Evolutionary conservation across 2,888 invertebrate species (phyloP).

Genomic region (Rotaria socialis): DNA sequence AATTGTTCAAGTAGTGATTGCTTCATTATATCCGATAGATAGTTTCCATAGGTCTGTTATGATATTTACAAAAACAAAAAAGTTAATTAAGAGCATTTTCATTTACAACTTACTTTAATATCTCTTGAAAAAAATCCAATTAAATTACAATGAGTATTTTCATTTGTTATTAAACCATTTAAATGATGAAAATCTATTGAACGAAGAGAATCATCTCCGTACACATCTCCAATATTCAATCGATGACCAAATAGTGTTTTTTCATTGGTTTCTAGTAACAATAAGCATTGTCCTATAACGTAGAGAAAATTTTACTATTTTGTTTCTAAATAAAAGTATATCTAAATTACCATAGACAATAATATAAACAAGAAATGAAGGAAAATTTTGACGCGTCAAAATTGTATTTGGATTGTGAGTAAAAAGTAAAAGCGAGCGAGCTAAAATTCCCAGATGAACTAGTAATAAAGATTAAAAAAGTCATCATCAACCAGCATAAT

Average conservation of each 20-base stretch:
- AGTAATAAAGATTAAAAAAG: background rate
- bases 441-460: background rate
- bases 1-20: background rate
- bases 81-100: background rate
- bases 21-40: conserved; percentile 15
- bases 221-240: conserved; percentile 15
- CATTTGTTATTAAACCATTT: conserved; percentile 22
- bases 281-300: background rate
- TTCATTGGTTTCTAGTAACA: background rate
- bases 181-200: background rate
- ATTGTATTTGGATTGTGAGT: background rate
- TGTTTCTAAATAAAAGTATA: background rate
- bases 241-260: background rate
- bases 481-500: background rate
- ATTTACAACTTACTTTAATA: background rate
- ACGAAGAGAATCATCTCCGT: background rate
- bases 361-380: background rate
- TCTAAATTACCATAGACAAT: background rate
- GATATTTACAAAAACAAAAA: too few relatives aligned
- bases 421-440: conserved; percentile 3
- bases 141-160: background rate
- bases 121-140: conserved; percentile 12
- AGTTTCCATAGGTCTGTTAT: background rate
- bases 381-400: background rate
- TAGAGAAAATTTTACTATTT: background rate